A percentile compares a stretch with the other conserved stretches of the same genome.
These are phyloP conservation scores for Protophormia terraenovae DNA, from an alignment of 2,888 invertebrate genomes.

Conservation along the genomic window DNA sequence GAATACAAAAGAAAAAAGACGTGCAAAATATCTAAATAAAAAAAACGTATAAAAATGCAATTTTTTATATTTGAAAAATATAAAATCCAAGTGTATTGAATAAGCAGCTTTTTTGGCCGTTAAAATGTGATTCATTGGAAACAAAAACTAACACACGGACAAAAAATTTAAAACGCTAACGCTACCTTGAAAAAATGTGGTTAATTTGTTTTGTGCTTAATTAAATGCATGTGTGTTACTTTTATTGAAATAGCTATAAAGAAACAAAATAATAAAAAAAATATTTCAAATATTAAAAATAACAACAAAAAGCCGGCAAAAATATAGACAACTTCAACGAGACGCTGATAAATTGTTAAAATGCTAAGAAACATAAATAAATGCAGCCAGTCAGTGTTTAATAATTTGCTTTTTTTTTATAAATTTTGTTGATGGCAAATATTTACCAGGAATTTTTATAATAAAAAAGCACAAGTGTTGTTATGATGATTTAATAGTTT, in stretches of 20 bases:
- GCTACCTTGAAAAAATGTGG: slow-evolving; percentile 25
- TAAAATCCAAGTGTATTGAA: background rate
- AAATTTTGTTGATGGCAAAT: too few relatives aligned
- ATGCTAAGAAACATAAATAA: too few relatives aligned
- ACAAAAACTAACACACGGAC: background rate
- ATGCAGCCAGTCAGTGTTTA: too few relatives aligned
- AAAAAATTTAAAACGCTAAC: too few relatives aligned
- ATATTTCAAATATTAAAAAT: background rate
- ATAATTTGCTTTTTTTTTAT: too few relatives aligned
- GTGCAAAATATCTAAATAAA: slow-evolving; percentile 11
- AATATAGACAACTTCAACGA: background rate
- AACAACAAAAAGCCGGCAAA: background rate
- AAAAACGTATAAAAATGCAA: background rate
- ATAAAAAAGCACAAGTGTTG: too few relatives aligned
- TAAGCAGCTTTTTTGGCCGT: background rate
- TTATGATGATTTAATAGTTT: too few relatives aligned
- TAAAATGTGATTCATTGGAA: slow-evolving; percentile 19
- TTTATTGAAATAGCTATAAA: background rate
- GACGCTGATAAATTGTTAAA: background rate
- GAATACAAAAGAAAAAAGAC: background rate
- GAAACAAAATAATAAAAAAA: background rate
- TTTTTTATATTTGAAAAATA: background rate
- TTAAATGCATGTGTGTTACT: background rate
- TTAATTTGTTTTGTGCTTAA: background rate
- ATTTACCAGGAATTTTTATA: too few relatives aligned